Base-by-base conservation (phyloP, 2,113 vertebrate genomes). In the Gallinago jamesoni region DNA sequence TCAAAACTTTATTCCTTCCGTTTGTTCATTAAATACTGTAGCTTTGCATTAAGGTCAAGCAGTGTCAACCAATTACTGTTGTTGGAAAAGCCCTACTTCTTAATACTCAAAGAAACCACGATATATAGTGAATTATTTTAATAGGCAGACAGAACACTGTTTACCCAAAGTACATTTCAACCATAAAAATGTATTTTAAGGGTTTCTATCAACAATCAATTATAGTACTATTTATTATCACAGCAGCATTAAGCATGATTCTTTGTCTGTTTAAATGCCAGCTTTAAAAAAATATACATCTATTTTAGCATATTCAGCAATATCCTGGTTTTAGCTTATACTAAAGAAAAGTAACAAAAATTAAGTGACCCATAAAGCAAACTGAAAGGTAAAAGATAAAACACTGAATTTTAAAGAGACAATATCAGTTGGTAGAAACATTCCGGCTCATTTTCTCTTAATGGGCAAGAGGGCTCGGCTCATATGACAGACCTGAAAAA, bases 11-110 rank as follows among this genome's bases (percentile, higher is more conserved):
- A 97, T 95, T 97, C 97, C 94, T 89, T 92, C 80, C 9, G 91
- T 97, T 98, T 97, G 94, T 97, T 98, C 97, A 98, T 98, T 98
- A 98, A 97, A 97, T 84, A 96, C 72, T 94, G 94, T 84, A 96
- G 81, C 86, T 95, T 95, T 97, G 97, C 93, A 96, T 70, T 97
- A 90, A 97, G 96, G 96, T 98, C 96, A 98, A 96, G 97, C 90
- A 96, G 80, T 97, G 94, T 96, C 97, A 98, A 96, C 92, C 97
- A 98, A 98, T 98, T 98, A 98, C 69, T 95, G 91, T 81, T 92
- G 67, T 82, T 90, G 95, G 37, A 96, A 78, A 97, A 97, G 79
- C 90, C 84, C 69, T 97, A 76, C 75, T 94, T 96, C 92, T 96
- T 96, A 97, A 94, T 95, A 97, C 82, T 95, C 85, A 95, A 95